These are phyloP conservation scores for Drosophila insularis DNA, from an alignment of 1,140 invertebrate species.

Conservation along the genomic window DNA sequence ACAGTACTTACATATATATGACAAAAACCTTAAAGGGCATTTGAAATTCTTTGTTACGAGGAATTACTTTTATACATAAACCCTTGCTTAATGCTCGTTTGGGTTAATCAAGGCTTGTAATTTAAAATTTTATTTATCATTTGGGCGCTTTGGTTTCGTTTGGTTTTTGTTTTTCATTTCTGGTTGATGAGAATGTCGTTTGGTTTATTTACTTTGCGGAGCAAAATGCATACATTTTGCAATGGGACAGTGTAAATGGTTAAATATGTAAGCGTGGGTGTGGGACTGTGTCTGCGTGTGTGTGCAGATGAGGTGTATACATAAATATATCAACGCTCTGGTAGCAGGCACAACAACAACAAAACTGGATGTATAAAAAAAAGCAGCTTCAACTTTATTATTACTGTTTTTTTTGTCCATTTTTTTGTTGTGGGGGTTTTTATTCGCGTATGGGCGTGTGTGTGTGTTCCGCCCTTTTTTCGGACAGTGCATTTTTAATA, in stretches of 20 bases:
- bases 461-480: slow-evolving; percentile 70
- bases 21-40: not conserved
- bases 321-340: slow-evolving; percentile 52
- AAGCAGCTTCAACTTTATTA: slow-evolving; percentile 64
- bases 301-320: slow-evolving; percentile 24
- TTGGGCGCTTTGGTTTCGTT: slow-evolving; percentile 35
- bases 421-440: slow-evolving; percentile 26
- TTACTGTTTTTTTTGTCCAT: slow-evolving; percentile 47
- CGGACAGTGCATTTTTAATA: slow-evolving; percentile 80
- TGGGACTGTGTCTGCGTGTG: slow-evolving; percentile 1
- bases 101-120: slow-evolving; percentile 70
- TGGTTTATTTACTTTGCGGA: slow-evolving; percentile 54
- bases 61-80: not conserved
- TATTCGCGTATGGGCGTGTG: slow-evolving; percentile 27
- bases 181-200: slow-evolving; percentile 42
- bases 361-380: not conserved
- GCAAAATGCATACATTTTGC: slow-evolving; percentile 58
- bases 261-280: slow-evolving; percentile 62
- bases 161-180: slow-evolving; percentile 14
- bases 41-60: not conserved
- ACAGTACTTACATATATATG: too few species aligned
- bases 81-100: slow-evolving; percentile 58
- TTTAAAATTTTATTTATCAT: slow-evolving; percentile 66
- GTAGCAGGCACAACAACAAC: slow-evolving; percentile 8
- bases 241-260: slow-evolving; percentile 69